phyloP scores from a whole-genome alignment of 2,113 vertebrate genomes.

The Pseudorhombus dupliciocellatus region DNA sequence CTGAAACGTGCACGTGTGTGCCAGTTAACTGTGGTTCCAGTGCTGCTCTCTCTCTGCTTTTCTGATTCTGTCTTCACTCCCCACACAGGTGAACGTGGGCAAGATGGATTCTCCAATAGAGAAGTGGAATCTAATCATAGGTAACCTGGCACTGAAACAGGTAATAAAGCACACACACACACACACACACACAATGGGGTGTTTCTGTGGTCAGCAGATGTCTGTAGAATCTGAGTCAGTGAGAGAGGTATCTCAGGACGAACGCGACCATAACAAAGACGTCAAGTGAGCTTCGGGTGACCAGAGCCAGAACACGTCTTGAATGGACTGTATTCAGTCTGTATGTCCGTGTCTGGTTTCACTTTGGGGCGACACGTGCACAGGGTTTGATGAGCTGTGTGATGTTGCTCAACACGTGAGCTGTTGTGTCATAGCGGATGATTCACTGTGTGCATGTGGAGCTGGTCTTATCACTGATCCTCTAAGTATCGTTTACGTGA shows the following conservation, averaged over 20 bases:
- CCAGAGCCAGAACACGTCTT: too few relatives aligned
- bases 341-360: too few relatives aligned
- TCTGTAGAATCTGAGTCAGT: too few relatives aligned
- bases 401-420: conserved; percentile 1
- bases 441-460: neutral
- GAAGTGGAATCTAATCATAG: conserved; percentile 98
- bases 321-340: too few relatives aligned
- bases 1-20: too few relatives aligned
- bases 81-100: conserved; percentile 91
- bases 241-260: too few relatives aligned
- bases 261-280: too few relatives aligned
- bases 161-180: conserved; percentile 72
- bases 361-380: too few relatives aligned
- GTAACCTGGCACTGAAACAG: conserved; percentile 97
- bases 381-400: neutral
- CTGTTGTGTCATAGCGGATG: neutral
- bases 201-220: too few relatives aligned
- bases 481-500: neutral
- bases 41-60: neutral
- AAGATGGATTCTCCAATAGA: conserved; percentile 99
- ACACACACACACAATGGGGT: too few relatives aligned
- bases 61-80: neutral
- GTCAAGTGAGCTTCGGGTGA: too few relatives aligned
- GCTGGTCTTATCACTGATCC: neutral
- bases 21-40: too few relatives aligned